These are phyloP conservation scores for Pachyrhynchus sulphureomaculatus DNA, from an alignment of 1,140 invertebrate species.

Conservation along the genomic window DNA sequence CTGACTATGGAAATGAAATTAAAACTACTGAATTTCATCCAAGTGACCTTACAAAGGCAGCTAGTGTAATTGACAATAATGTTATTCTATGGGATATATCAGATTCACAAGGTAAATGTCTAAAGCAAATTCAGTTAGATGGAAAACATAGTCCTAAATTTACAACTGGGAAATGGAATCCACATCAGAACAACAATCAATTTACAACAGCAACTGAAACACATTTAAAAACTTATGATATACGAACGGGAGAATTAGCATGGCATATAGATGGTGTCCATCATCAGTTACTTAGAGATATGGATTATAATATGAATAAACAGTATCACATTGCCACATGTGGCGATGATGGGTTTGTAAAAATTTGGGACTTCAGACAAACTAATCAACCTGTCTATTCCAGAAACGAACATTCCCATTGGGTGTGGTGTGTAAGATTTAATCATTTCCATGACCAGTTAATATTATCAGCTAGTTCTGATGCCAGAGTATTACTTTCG, in stretches of 20 bases:
- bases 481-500: constrained; percentile 86
- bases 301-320: constrained; percentile 97
- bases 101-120: constrained; percentile 56
- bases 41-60: constrained; percentile 67
- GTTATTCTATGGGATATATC: constrained; percentile 56
- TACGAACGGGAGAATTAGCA: constrained; percentile 66
- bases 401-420: constrained; percentile 91
- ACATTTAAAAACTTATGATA: constrained; percentile 84
- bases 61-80: constrained; percentile 75
- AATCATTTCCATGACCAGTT: constrained; percentile 97
- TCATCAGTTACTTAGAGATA: constrained; percentile 81
- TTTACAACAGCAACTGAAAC: constrained; percentile 62
- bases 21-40: constrained; percentile 85
- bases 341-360: constrained; percentile 91
- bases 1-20: constrained; percentile 68
- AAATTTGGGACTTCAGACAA: constrained; percentile 95
- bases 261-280: constrained; percentile 89
- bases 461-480: constrained; percentile 91
- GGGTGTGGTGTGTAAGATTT: constrained; percentile 92
- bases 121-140: constrained; percentile 52
- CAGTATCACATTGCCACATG: constrained; percentile 92
- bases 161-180: constrained; percentile 89
- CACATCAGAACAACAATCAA: constrained; percentile 84
- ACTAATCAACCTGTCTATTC: constrained; percentile 74
- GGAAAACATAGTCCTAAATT: constrained; percentile 75